Conservation (phyloP, 2,888 invertebrate genomes). For the Merodon equestris region DNA sequence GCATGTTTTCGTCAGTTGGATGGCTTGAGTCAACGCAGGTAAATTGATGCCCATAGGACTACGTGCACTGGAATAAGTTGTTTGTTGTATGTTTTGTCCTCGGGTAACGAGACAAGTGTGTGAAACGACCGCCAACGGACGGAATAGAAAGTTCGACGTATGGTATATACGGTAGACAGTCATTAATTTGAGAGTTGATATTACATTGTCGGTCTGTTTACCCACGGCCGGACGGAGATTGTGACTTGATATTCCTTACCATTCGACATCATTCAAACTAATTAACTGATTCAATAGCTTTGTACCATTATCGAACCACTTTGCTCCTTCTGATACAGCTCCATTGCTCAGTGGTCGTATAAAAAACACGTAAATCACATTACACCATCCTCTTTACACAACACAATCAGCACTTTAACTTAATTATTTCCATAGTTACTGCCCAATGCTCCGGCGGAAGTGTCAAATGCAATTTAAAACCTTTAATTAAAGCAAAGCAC, state of each 20-base stretch:
- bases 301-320: too few species aligned
- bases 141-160: neutral
- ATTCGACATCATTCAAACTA: too few species aligned
- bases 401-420: constrained; percentile 55
- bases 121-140: constrained; percentile 15
- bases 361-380: neutral
- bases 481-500: constrained; percentile 59
- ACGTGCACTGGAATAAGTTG: constrained; percentile 10
- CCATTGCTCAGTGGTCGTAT: too few species aligned
- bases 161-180: neutral
- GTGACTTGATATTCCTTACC: too few species aligned
- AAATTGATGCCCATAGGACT: constrained; percentile 22
- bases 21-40: constrained; percentile 37
- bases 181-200: constrained; percentile 9
- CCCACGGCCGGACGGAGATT: too few species aligned
- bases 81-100: constrained; percentile 32
- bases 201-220: neutral
- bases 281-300: too few species aligned
- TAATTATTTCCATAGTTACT: constrained; percentile 57
- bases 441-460: constrained; percentile 39
- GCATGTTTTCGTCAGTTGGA: constrained; percentile 2
- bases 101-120: constrained; percentile 6
- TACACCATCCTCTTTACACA: constrained; percentile 27
- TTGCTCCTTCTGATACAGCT: too few species aligned
- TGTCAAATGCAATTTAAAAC: constrained; percentile 63